Evolutionary conservation across 1,140 invertebrate genomes (phyloP), one percentile per base, ranked within the genome.

Genomic region (Heliconius melpomene): DNA sequence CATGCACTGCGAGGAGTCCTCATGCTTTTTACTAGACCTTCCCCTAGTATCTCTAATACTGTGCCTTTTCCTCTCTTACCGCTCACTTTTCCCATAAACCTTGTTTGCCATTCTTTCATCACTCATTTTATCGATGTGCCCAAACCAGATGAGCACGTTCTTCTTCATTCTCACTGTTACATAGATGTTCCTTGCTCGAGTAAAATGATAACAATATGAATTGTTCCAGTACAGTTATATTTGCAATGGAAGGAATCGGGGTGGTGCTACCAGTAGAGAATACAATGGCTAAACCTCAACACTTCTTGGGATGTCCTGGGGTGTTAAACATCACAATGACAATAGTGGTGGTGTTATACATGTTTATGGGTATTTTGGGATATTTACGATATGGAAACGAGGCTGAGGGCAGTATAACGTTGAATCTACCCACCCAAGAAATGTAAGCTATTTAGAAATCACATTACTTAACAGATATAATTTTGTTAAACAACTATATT

Each of bases 231-330:
- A 97, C 97, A 80, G 97, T 97, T 20, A 96, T 97, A 82, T 97
- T 97, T 84, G 97, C 97, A 26, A 97, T 98, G 95, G 97, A 98
- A 92, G 97, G 97, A 16, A 97, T 98, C 81, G 97, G 97, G 72
- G 97, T 97, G 38, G 97, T 98, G 23, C 96, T 99, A 90, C 98
- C 98, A 0, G 96, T 99, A 73, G 98, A 98, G 93, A 98, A 98
- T 88, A 97, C 96, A 1, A 98, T 99, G 98, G 95, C 95, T 72
- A 96, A 96, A 72, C 97, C 97, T 0, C 93, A 96, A 81, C 96
- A 97, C 75, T 98, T 98, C 88, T 94, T 97, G 0, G 98, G 98
- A 2, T 97, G 96, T 85, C 97, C 96, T 1, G 97, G 98, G 57
- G 97, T 99, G 0, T 91, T 98, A 1, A 98, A 98, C 85, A 96